Conservation (phyloP, 2,888 invertebrate genomes). For the Punctoribates punctum region DNA sequence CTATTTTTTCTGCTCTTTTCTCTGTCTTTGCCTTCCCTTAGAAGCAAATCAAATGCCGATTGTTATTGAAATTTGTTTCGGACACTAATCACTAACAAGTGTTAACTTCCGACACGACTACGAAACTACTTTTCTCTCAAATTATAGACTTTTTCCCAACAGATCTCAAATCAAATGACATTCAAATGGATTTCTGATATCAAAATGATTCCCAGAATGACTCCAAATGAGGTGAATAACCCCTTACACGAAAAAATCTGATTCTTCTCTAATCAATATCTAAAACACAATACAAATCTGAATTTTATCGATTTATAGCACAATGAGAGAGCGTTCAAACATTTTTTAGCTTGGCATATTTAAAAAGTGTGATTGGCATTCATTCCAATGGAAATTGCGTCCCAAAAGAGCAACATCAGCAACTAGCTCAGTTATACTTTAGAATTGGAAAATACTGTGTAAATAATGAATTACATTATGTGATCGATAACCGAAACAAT, state of each 20-base stretch:
- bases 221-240: neutral
- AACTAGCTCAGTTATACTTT: too few relatives aligned
- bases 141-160: neutral
- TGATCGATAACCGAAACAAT: conserved; percentile 16
- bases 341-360: too few relatives aligned
- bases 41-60: neutral
- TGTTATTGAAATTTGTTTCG: conserved; percentile 19
- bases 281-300: too few relatives aligned
- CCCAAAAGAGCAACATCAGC: neutral
- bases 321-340: too few relatives aligned
- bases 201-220: neutral
- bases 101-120: neutral
- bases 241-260: neutral
- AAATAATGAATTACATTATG: conserved; percentile 3
- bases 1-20: neutral
- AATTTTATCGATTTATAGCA: too few relatives aligned
- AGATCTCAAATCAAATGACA: neutral
- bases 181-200: too few relatives aligned
- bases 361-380: too few relatives aligned
- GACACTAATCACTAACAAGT: conserved; percentile 5
- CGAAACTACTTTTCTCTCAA: neutral
- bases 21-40: neutral
- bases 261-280: neutral
- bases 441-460: too few relatives aligned
- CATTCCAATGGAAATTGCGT: too few relatives aligned